Base-by-base conservation (phyloP, 2,797 vertebrate species). In the Psittacula derbiana region DNA sequence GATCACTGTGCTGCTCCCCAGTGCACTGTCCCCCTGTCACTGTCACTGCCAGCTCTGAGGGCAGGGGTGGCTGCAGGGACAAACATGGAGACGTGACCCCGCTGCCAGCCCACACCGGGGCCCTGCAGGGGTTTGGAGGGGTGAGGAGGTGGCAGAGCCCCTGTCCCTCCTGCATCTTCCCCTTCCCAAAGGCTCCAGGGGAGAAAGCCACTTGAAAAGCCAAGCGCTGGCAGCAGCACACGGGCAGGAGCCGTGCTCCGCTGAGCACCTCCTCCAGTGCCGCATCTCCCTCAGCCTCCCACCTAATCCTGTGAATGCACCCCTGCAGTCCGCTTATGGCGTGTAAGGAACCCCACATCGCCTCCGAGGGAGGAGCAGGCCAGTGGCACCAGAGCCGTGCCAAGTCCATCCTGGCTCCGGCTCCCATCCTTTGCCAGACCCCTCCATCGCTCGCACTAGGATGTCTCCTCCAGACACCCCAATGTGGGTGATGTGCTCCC, bases 251-350 rank as follows among this genome's bases (percentile, higher is more conserved):
- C 86, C 1, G 17, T 1, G 11, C 53, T 90, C 65, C 0, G 12
- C 82, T 57, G 87, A 95, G 96, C 88, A 73, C 94, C 91, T 83
- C 52, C 90, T 95, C 80, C 91, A 78, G 90, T 64, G 69, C 15
- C 6, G 21, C 11, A 1, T 33, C 86, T 79, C 75, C 57, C 86
- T 74, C 96, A 88, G 95, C 93, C 79, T 93, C 91, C 94, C 74
- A 93, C 75, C 90, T 97, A 97, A 98, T 98, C 98, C 92, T 23
- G 93, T 98, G 98, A 97, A 72, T 84, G 17, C 97, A 94, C 92
- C 95, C 82, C 92, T 31, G 38, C 96, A 96, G 97, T 97, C 97
- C 86, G 94, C 98, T 98, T 98, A 98, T 28, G 84, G 89, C 53
- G 9, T 97, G 96, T 90, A 94, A 96, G 97, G 95, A 97, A 93